These are phyloP conservation scores for Xerus inauris DNA, from an alignment of 2,113 vertebrate genomes.

Conservation along the genomic window DNA sequence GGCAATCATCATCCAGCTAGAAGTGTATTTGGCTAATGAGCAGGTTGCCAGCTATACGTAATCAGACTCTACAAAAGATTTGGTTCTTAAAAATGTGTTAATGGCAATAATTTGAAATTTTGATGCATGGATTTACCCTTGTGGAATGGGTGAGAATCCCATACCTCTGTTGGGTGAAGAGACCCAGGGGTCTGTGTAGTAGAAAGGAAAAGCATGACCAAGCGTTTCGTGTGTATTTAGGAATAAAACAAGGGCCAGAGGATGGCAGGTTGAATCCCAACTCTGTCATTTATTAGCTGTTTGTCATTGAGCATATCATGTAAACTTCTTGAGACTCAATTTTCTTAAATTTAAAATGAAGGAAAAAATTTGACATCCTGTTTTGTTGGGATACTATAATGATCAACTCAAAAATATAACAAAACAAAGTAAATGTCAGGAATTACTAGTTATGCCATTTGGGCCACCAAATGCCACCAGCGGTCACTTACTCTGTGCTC, in stretches of 20 bases:
- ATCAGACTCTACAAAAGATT: background rate
- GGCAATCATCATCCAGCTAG: background rate
- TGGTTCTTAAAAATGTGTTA: background rate
- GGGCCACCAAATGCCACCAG: background rate
- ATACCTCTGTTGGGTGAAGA: background rate
- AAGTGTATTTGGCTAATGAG: background rate
- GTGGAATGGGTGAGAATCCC: background rate
- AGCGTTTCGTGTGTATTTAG: fast-evolving
- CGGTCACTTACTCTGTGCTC: background rate
- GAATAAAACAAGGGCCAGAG: fast-evolving
- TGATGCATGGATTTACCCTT: background rate
- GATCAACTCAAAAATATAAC: background rate
- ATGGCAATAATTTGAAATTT: background rate
- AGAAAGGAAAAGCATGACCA: fast-evolving
- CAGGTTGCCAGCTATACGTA: background rate
- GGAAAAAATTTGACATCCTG: background rate
- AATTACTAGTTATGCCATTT: background rate
- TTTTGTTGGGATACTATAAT: background rate
- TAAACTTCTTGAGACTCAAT: background rate
- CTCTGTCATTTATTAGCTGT: background rate
- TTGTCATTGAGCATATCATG: background rate
- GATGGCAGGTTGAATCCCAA: background rate
- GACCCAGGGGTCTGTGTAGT: fast-evolving
- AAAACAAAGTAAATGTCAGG: background rate
- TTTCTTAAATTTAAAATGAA: background rate